Evolutionary conservation across 2,888 invertebrate genomes (phyloP).

Genomic region (Chromoteleia sp.): DNA sequence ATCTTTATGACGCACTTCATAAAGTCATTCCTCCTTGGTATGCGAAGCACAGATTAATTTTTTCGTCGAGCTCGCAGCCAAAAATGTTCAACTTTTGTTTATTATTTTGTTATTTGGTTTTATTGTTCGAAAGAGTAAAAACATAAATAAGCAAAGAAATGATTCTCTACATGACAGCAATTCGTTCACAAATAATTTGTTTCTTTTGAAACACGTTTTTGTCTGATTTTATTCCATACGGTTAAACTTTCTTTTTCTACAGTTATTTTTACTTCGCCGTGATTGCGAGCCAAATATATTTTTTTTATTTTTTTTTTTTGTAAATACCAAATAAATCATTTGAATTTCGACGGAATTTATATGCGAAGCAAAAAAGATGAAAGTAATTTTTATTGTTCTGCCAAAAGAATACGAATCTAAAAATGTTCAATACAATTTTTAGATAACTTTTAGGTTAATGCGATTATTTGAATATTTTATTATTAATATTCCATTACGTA

Average conservation of each 20-base stretch:
- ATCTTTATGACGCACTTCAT: not conserved
- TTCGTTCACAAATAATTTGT: slow-evolving; percentile 28
- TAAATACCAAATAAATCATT: slow-evolving; percentile 22
- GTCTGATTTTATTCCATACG: slow-evolving; percentile 4
- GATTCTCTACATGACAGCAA: slow-evolving; percentile 12
- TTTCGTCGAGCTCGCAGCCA: slow-evolving; percentile 8
- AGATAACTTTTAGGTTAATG: too few relatives aligned
- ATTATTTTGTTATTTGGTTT: slow-evolving; percentile 14
- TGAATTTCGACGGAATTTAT: not conserved
- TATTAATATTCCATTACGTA: too few relatives aligned
- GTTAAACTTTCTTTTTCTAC: not conserved
- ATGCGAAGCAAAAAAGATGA: too few relatives aligned
- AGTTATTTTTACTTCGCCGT: slow-evolving; percentile 2
- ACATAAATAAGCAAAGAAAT: not conserved
- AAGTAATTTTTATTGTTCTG: too few relatives aligned
- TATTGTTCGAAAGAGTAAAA: slow-evolving; percentile 10
- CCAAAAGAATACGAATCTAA: too few relatives aligned
- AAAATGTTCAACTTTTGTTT: slow-evolving; percentile 16
- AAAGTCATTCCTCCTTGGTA: not conserved
- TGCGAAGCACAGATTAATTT: not conserved
- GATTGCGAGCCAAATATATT: slow-evolving; percentile 4
- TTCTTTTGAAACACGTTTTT: slow-evolving; percentile 27
- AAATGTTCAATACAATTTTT: too few relatives aligned
- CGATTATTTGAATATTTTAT: too few relatives aligned
- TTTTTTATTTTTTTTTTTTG: slow-evolving; percentile 9